phyloP scores from a whole-genome alignment of 2,113 vertebrate genomes.

The Malurus elegans region DNA sequence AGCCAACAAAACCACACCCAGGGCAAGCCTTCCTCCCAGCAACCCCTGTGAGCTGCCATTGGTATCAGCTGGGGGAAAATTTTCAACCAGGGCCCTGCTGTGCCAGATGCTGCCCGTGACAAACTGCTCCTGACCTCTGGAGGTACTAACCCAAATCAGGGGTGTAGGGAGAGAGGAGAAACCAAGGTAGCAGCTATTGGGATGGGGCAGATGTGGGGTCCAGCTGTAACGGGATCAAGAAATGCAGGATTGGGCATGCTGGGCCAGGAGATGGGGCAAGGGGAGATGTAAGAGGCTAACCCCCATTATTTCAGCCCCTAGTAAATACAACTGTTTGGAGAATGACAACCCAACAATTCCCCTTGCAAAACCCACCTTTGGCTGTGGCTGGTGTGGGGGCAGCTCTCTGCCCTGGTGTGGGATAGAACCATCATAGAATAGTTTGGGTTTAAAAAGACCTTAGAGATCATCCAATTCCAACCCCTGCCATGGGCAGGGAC shows the following conservation, averaged over 20 bases:
- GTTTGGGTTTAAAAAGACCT: background rate
- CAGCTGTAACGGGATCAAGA: background rate
- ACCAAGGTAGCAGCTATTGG: background rate
- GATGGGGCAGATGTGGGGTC: background rate
- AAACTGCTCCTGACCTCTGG: background rate
- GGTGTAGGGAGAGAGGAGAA: background rate
- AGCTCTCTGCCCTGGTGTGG: background rate
- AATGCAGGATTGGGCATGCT: background rate
- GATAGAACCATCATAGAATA: background rate
- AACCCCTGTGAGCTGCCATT: background rate
- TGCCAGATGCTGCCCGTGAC: background rate
- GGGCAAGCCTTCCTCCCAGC: background rate
- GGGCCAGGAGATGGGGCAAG: background rate
- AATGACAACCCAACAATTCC: background rate
- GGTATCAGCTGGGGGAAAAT: background rate
- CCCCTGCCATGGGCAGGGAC: background rate
- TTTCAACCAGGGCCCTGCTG: too few relatives aligned
- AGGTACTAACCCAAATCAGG: background rate
- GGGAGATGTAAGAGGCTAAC: background rate
- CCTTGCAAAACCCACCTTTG: background rate
- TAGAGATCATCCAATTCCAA: background rate
- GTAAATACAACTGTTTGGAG: background rate
- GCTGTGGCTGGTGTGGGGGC: background rate
- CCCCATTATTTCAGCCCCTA: background rate
- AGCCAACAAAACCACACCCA: rapidly evolving